These are phyloP conservation scores for Diaphora mendica DNA, from an alignment of 2,888 invertebrate genomes.

Conservation along the genomic window DNA sequence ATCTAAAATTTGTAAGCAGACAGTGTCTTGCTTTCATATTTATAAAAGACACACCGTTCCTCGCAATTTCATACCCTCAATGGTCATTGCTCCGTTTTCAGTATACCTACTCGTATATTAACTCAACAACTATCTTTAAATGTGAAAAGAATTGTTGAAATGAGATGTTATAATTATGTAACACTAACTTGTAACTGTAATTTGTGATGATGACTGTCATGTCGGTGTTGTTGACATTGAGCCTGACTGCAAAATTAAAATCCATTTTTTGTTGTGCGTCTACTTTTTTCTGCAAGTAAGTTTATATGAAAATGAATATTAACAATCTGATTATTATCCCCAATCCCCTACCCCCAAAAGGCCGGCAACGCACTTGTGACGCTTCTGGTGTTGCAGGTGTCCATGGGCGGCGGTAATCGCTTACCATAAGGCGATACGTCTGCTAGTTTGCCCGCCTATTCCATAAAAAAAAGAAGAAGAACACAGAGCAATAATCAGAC, in stretches of 20 bases:
- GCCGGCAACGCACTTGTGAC: too few relatives aligned
- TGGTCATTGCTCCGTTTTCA: background rate
- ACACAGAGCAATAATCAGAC: conserved; percentile 3
- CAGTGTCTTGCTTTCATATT: background rate
- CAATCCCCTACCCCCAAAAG: too few relatives aligned
- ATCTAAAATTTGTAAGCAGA: background rate
- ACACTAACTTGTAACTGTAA: background rate
- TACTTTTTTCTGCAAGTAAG: background rate
- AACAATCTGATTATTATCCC: background rate
- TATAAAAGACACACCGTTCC: background rate
- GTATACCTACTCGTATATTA: background rate
- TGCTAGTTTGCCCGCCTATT: too few relatives aligned
- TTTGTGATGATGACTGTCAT: background rate
- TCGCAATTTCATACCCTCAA: background rate
- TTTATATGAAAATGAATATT: background rate
- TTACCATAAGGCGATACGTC: too few relatives aligned
- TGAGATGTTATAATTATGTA: background rate
- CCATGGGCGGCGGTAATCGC: too few relatives aligned
- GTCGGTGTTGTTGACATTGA: background rate
- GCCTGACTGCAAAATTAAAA: background rate
- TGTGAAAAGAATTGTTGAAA: background rate
- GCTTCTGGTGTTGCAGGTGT: too few relatives aligned
- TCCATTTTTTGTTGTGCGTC: background rate
- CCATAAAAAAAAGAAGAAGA: too few relatives aligned
- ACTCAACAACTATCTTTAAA: background rate